Evolutionary conservation across 2,888 invertebrate species (phyloP).

Genomic region (Tetropium fuscum): DNA sequence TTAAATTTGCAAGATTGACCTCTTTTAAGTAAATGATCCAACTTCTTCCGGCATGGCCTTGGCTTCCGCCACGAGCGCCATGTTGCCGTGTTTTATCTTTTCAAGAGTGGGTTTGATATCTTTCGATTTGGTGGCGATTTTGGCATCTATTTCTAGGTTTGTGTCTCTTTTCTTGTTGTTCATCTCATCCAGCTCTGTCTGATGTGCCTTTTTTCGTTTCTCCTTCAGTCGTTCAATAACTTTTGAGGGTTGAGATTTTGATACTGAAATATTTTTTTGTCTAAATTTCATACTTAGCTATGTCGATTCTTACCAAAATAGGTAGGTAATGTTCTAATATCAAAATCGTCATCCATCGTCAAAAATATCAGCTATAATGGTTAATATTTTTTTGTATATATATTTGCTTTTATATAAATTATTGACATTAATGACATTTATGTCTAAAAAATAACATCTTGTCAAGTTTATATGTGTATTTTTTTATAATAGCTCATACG

Average conservation of each 20-base stretch:
- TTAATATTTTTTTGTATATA: too few species aligned
- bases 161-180: slow-evolving; percentile 37
- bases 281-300: background rate
- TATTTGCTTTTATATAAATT: too few species aligned
- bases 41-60: slow-evolving; percentile 29
- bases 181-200: slow-evolving; percentile 42
- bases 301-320: slow-evolving; percentile 41
- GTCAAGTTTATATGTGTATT: too few species aligned
- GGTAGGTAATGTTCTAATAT: slow-evolving; percentile 42
- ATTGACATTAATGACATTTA: too few species aligned
- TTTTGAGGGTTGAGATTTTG: slow-evolving; percentile 36
- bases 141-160: slow-evolving; percentile 46
- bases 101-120: slow-evolving; percentile 33
- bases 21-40: slow-evolving; percentile 11
- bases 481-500: too few species aligned
- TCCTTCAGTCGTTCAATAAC: slow-evolving; percentile 37
- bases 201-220: slow-evolving; percentile 44
- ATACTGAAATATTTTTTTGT: slow-evolving; percentile 19
- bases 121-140: slow-evolving; percentile 44
- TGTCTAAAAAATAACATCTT: too few species aligned
- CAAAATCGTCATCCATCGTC: slow-evolving; percentile 40
- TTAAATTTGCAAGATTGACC: too few species aligned
- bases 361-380: background rate
- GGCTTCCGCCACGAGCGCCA: slow-evolving; percentile 25
- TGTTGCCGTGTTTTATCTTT: slow-evolving; percentile 34